Base-by-base conservation (phyloP, 1,140 invertebrate genomes). In the Heterodera schachtii region DNA sequence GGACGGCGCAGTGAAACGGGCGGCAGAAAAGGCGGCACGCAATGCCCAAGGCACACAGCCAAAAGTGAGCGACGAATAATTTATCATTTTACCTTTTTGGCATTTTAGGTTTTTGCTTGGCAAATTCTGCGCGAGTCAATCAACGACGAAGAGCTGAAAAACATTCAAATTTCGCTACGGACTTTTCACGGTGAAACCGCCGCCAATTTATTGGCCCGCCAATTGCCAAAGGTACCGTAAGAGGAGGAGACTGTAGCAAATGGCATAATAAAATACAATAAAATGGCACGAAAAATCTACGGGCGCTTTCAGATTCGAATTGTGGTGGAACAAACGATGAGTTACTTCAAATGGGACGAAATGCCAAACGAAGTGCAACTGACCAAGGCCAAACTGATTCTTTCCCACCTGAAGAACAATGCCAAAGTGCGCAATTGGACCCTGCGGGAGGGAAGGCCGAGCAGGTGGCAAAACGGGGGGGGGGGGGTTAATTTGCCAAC, bases 341-440 rank as follows among this genome's bases (percentile, higher is more conserved):
- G 64, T 31, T 90, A 89, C 64, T 89, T 89, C 83, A 90, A 89
- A 73, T 89, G 88, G 88, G 87, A 90, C 78, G 47, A 79, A 41
- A 71, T 89, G 67, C 60, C 84, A 1, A 86, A 86, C 60, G 88
- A 84, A 49, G 44, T 66, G 16, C 52, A 80, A 46, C 74, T 78
- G 21, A 16, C 77, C 47, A 90, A 90, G 70, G 88, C 87, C 13
- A 89, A 89, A 74, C 83, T 89, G 21, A 84, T 89, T 31, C 80
- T 89, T 11, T 84, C 83, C 52, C 88, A 89, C 80, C 79, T 89
- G 64, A 89, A 89, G 67, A 89, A 89, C 74, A 89, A 89, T 67
- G 88, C 88, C 3, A 89, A 89, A 82, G 88, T 89, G 31, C 81
- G 88, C 44, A 89, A 89, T 79, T 89, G 88, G 88, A 89, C 88